phyloP scores from a whole-genome alignment of 2,888 invertebrate species.

The Epicampocera succincta region DNA sequence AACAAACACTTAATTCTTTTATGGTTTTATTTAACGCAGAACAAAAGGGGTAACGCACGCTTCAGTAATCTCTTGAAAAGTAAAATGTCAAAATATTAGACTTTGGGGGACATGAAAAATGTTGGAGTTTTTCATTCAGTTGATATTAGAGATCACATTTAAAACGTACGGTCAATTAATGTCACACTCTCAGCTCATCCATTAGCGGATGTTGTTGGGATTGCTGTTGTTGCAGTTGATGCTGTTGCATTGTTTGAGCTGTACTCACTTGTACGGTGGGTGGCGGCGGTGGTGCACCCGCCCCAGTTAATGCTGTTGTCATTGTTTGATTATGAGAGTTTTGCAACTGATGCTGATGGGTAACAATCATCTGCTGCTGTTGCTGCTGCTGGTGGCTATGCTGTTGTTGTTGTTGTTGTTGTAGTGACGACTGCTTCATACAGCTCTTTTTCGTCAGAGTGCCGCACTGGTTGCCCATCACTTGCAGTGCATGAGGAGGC shows the following conservation, averaged over 20 bases:
- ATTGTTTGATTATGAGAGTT: constrained; percentile 81
- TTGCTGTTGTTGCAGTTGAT: constrained; percentile 75
- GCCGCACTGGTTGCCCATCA: constrained; percentile 87
- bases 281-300: constrained; percentile 80
- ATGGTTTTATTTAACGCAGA: constrained; percentile 26
- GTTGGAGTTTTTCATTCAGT: constrained; percentile 15
- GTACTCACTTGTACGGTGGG: constrained; percentile 66
- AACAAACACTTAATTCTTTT: too few species aligned
- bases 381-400: constrained; percentile 61
- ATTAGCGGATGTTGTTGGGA: constrained; percentile 84
- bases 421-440: constrained; percentile 80
- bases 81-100: constrained; percentile 1
- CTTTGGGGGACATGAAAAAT: neutral
- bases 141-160: constrained; percentile 80
- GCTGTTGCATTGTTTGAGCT: constrained; percentile 73
- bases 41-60: constrained; percentile 60
- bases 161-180: constrained; percentile 82
- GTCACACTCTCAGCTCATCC: constrained; percentile 94
- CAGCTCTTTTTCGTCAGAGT: constrained; percentile 89
- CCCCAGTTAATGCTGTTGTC: constrained; percentile 81
- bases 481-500: constrained; percentile 89
- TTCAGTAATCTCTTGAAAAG: constrained; percentile 67
- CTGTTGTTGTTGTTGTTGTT: constrained; percentile 75
- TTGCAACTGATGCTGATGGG: constrained; percentile 78
- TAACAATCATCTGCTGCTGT: constrained; percentile 70